phyloP scores from a whole-genome alignment of 2,888 invertebrate species.

The Tetragonisca angustula region DNA sequence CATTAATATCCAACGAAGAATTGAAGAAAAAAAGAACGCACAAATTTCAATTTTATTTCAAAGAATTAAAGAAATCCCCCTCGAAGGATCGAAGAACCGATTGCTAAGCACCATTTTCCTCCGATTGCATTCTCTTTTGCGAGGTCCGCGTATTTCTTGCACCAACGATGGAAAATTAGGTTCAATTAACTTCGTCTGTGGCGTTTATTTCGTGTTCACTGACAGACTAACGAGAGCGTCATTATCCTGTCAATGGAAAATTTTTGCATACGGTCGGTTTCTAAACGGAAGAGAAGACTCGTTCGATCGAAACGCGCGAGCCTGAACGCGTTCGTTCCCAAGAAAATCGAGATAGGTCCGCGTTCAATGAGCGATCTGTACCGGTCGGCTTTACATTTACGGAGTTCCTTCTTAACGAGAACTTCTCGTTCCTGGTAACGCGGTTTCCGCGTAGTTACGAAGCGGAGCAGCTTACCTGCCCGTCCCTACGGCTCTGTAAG shows the following conservation, averaged over 20 bases:
- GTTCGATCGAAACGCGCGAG: conserved; percentile 14
- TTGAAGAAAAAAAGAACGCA: no score
- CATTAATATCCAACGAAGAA: no score
- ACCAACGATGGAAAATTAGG: neutral
- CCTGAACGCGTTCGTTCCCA: conserved; percentile 34
- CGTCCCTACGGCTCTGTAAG: conserved; percentile 14
- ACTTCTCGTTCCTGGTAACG: conserved; percentile 73
- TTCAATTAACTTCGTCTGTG: neutral
- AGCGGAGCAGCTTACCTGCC: conserved; percentile 52
- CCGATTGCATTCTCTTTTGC: neutral
- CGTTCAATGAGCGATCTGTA: conserved; percentile 74
- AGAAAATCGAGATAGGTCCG: conserved; percentile 51
- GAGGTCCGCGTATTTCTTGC: neutral
- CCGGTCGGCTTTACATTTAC: conserved; percentile 74
- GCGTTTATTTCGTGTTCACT: neutral
- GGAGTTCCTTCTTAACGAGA: conserved; percentile 76
- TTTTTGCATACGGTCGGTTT: conserved; percentile 19
- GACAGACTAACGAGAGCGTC: conserved; percentile 12
- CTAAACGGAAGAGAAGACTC: conserved; percentile 25
- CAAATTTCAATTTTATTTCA: no score
- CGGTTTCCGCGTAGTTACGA: conserved; percentile 74
- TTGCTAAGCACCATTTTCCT: neutral
- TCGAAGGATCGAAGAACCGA: neutral
- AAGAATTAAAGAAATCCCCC: neutral
- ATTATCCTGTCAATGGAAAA: conserved; percentile 10